Conservation (phyloP, 2,113 vertebrate genomes). For the Xiphophorus maculatus region DNA sequence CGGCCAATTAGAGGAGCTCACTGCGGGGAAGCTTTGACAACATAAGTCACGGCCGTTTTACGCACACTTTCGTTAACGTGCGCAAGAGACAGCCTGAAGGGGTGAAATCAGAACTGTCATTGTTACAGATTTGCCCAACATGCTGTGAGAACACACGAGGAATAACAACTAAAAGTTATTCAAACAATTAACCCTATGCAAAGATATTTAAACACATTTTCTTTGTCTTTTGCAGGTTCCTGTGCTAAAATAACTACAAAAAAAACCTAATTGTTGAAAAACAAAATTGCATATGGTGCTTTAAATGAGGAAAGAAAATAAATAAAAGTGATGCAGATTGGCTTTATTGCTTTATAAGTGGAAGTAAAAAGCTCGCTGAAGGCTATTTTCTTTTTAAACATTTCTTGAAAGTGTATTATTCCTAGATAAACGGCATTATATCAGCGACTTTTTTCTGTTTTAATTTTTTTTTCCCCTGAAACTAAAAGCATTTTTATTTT, state of each 20-base stretch:
- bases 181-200: not conserved
- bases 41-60: constrained; percentile 13
- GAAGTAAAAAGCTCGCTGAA: not conserved
- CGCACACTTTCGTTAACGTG: not conserved
- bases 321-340: not conserved
- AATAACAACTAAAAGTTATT: not conserved
- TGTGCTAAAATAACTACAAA: no score
- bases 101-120: not conserved
- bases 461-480: not conserved
- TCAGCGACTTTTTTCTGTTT: not conserved
- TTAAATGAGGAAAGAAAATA: not conserved
- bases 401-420: not conserved
- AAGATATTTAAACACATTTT: no score
- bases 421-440: not conserved
- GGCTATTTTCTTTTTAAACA: not conserved
- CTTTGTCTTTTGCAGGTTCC: no score
- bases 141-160: not conserved
- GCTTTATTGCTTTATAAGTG: not conserved
- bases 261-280: no score
- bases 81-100: not conserved
- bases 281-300: not conserved
- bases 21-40: constrained; percentile 34
- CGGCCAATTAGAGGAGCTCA: constrained; percentile 47
- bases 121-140: not conserved
- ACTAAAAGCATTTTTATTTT: not conserved